Base-by-base conservation (phyloP, 1,140 invertebrate genomes). In the Araneus ventricosus region DNA sequence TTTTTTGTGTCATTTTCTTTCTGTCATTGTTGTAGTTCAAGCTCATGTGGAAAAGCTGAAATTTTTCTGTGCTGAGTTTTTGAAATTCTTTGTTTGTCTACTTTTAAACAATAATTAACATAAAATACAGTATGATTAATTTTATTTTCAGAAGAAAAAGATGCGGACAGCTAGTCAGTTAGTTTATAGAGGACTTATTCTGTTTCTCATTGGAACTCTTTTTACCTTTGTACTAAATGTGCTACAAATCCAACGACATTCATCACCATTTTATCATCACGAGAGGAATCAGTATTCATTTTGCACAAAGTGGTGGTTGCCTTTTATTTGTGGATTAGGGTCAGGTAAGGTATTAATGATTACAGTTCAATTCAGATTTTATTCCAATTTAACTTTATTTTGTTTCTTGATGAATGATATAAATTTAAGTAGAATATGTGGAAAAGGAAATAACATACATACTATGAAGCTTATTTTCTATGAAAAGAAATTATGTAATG, bases 251-350 rank as follows among this genome's bases (percentile, higher is more conserved):
- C 88, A 22, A 59, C 34, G 67, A 24, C 30, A 84, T 61, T 90
- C 52, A 84, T 57, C 93, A 34, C 7, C 45, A 34, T 20, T 61
- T 27, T 1, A 59, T 34, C 34, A 34, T 75, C 27, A 90, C 86
- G 75, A 30, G 70, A 39, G 34, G 67, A 41, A 2, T 59, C 10
- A n/a, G 61, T 34, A 52, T 30, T 24, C 52, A 41, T 45, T 92
- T n/a, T 84, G 37, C 41, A 92, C 86, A 24, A 70, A 45, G 24
- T 94, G 93, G 93, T 94, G 93, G 93, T 52, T 94, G 67, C 90
- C 85, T 27, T 20, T 84, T 2, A 52, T 94, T 37, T 92, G 93
- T 92, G 93, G 93, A 61, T 37, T 70, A 59, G 90, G 67, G 52
- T 92, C 93, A 57, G 90, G 93, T 94, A 92, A 75, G 27, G 14